Base-by-base conservation (phyloP, 2,113 vertebrate genomes). In the Ellobius talpinus region DNA sequence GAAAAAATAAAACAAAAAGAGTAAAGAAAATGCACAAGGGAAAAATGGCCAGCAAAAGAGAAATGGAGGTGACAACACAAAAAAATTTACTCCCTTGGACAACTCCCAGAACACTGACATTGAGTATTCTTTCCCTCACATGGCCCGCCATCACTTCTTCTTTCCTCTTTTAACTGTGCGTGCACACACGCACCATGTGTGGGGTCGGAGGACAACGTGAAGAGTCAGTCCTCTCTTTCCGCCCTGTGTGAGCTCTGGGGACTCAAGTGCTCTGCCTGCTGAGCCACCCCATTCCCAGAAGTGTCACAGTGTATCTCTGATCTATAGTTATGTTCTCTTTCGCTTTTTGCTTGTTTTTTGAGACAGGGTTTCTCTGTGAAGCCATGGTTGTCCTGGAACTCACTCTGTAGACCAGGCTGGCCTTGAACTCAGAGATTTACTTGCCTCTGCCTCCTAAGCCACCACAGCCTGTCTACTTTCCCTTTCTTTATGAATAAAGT, bases 1-100 rank as follows among this genome's bases (percentile, higher is more conserved):
- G 94, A 98, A 98, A 98, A 98, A 98, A 98, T 88, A 94, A 98
- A 98, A 68, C 97, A 90, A 94, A 86, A 94, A 95, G 94, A 98
- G 89, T 97, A 98, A 96, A 98, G 91, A 96, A 98, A 98, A 98
- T 93, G 95, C 95, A 97, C 92, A 93, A 98, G 50, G 91, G 89
- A 98, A 87, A 97, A 94, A 92, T 91, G 82, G 90, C 77, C 52
- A 90, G 65, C 90, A 96, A 90, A 97, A 96, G 85, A 97, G n/a
- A 74, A 31, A 98, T 93, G 93, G 92, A 97, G 84, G 96, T 94
- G 97, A 97, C 96, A 97, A 98, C 79, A 90, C 76, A 98, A 98
- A 97, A 96, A 97, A 97, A 97, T 89, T 12, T 10, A 84, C 89
- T 97, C 97, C 93, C 95, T 95, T 97, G 87, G 82, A 66, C 93